Base-by-base conservation (phyloP, 2,888 invertebrate species). In the Panzeria rudis region DNA sequence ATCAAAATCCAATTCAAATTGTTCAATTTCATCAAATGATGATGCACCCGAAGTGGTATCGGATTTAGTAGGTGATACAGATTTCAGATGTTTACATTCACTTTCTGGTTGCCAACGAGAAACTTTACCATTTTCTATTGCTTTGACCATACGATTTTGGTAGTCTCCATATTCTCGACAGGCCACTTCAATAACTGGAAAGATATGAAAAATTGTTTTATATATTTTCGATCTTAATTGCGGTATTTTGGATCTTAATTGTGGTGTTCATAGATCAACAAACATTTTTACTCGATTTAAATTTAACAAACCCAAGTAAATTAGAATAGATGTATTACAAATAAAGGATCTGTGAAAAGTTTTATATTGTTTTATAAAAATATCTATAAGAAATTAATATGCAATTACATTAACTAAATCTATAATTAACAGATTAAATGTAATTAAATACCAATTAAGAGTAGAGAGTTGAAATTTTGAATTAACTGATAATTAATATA, bases 101-200 rank as follows among this genome's bases (percentile, higher is more conserved):
- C 71, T 78, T 0, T 82, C 66, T 1, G 92, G 91, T 9, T 88
- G 86, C 95, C 95, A 95, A 13, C 93, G 91, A 41, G 93, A 92
- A 84, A 93, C 93, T 86, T 94, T 93, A 0, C 96, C 96, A 89
- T 96, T 95, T 69, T 95, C 95, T 0, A 96, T 94, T 0, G 94
- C 94, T 6, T 94, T 90, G 0, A 96, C 94, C 95, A 97, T 95
- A 88, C 93, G 93, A 23, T 96, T 95, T 2, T 95, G 93, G 88
- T 94, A 95, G 15, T 94, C 93, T 0, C 97, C 97, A 89, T 97
- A 97, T 92, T 97, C 97, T 0, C 95, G 95, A 79, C 95, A 95
- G 3, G 96, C 95, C 7, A 97, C 95, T 93, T 97, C 97, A 86
- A 97, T 95, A 77, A 97, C 97, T 96, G 93, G 92, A 86, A 86